Evolutionary conservation across 1,140 invertebrate genomes (phyloP), one percentile per base, ranked within the genome.

Genomic region (Brachionus angularis): DNA sequence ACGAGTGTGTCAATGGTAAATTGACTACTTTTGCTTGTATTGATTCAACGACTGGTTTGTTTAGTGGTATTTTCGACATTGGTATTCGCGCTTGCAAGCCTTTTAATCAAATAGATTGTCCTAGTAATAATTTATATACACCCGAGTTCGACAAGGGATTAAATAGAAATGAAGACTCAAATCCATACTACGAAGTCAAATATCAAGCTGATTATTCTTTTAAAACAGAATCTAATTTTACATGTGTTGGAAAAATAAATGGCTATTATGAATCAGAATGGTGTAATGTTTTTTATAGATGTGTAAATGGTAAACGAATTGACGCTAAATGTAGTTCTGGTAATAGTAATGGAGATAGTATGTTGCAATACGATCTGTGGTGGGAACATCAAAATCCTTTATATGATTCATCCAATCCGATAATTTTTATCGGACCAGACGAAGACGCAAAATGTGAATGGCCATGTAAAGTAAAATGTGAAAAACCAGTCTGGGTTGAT

Each of bases 181-280:
- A 10, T 10, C 39, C 39, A 10, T 10, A 42, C 10, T 42, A 34
- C 14, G 5, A 67, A 67, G 25, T 67, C 14, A 67, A 67, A 27
- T 47, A 47, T 33, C 31, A 21, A 29, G 62, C 42, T 33, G 62
- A 67, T 33, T 67, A 70, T 50, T 50, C 67, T 29, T 70, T 70
- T 34, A 46, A 36, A 18, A 70, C 46, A 5, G 46, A 70, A 29
- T 55, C 50, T 3, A 27, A 42, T 21, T 71, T 71, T 58, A 46
- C 70, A 3, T 71, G 70, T 55, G 5, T 42, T 7, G 50, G 49
- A 29, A 16, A 36, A 12, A 14, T 33, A n/a, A 46, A 71, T 36
- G 70, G 70, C n/a, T 71, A 71, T 25, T 71, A 71, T 47, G 70
- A 71, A 33, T 71, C 70, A 14, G 70, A 71, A 46, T 71, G 70